phyloP scores from a whole-genome alignment of 2,797 vertebrate genomes.

The Champsocephalus gunnari region DNA sequence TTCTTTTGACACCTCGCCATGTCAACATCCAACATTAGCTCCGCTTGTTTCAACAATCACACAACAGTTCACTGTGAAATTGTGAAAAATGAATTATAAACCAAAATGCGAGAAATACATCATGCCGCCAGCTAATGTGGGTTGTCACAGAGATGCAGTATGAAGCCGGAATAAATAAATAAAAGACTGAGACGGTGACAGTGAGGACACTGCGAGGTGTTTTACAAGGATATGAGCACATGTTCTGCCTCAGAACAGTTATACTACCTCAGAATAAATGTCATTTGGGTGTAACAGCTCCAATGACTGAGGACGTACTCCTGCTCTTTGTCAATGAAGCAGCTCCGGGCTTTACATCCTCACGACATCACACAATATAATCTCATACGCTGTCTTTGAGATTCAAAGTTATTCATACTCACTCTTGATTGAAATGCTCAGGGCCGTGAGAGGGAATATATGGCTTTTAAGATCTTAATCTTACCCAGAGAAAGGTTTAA shows the following conservation, averaged over 20 bases:
- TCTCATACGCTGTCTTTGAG: conserved; percentile 59
- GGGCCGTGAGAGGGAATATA: conserved; percentile 27
- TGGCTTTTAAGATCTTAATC: conserved; percentile 43
- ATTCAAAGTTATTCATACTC: conserved; percentile 48
- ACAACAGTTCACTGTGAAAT: conserved; percentile 14
- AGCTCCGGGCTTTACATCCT: conserved; percentile 68
- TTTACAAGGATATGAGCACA: conserved; percentile 67
- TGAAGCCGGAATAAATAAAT: conserved; percentile 42
- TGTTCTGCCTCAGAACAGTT: conserved; percentile 62
- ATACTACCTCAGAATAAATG: conserved; percentile 67
- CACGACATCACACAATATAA: conserved; percentile 69
- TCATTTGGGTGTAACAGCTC: conserved; percentile 71
- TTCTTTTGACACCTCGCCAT: neutral
- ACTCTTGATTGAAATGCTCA: conserved; percentile 60
- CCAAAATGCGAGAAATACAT: conserved; percentile 22
- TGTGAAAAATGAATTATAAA: conserved; percentile 23
- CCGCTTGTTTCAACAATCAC: neutral
- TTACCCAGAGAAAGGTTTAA: conserved; percentile 29
- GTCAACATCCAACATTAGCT: conserved; percentile 8
- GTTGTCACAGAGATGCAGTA: conserved; percentile 18
- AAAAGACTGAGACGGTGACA: conserved; percentile 58
- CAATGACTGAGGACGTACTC: conserved; percentile 60
- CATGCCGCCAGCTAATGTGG: conserved; percentile 25
- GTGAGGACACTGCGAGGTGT: conserved; percentile 57
- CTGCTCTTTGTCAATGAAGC: conserved; percentile 68